These are phyloP conservation scores for Epizoanthus illoricatus DNA, from an alignment of 92 coral and sea anemone species.

Conservation along the genomic window DNA sequence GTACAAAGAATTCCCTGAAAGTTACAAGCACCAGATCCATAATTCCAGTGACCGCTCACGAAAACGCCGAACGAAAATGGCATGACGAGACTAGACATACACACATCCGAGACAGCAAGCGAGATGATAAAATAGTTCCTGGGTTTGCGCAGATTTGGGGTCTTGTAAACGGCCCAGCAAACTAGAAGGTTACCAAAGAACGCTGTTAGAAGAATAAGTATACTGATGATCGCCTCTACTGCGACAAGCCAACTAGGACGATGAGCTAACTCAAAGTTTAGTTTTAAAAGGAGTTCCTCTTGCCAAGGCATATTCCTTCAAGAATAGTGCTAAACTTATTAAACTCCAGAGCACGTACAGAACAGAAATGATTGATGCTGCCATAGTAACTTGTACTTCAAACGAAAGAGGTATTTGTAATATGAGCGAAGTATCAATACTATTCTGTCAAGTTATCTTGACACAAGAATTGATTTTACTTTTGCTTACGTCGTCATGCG, in stretches of 20 bases:
- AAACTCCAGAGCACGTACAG: neutral
- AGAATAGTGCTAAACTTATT: neutral
- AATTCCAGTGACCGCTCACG: neutral
- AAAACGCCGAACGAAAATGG: constrained; percentile 24
- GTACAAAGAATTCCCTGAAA: constrained; percentile 16
- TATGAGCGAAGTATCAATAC: too few relatives aligned
- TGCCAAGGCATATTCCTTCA: neutral
- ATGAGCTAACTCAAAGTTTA: neutral
- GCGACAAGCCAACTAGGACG: constrained; percentile 1
- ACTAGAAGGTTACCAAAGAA: constrained; percentile 13
- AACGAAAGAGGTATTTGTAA: too few relatives aligned
- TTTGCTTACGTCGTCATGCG: too few relatives aligned
- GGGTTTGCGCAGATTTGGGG: neutral
- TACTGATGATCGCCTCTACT: neutral
- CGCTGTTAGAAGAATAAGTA: constrained; percentile 11
- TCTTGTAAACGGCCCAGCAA: constrained; percentile 19
- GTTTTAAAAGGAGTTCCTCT: neutral
- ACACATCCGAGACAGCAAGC: constrained; percentile 14
- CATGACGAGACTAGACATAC: constrained; percentile 16
- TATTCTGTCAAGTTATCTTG: too few relatives aligned
- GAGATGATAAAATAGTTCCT: constrained; percentile 21
- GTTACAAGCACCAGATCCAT: neutral
- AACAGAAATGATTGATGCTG: neutral
- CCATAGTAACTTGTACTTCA: neutral
- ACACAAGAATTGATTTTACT: too few relatives aligned